Evolutionary conservation across 1,140 invertebrate species (phyloP), one percentile per base, ranked within the genome.

Genomic region (Lordiphosa mommai): DNA sequence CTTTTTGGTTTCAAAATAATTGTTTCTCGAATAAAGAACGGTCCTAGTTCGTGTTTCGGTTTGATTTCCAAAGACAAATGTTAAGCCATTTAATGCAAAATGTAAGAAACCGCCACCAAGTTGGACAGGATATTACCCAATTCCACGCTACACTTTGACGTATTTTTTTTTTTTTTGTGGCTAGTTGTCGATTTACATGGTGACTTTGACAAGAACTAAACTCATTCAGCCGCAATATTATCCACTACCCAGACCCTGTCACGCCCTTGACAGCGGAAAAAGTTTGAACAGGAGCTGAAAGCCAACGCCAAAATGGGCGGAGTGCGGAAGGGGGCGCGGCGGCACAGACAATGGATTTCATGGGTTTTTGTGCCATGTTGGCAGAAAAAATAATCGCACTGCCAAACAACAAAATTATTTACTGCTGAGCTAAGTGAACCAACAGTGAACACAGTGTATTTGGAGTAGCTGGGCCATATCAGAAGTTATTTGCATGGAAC

Each of bases 331-430:
- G 33, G 16, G n/a, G n/a, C n/a, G n/a, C n/a, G n/a, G 17, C 20
- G 34, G 7, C 40, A 27, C 4, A 38, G 53, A 38, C 32, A 33
- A 60, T 46, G 40, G n/a, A 29, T 34, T 72, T 72, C 70, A 72
- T 68, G 47, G 59, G 50, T 36, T 44, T 50, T 72, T 61, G 32
- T 66, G 70, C 63, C 29, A 38, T n/a, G 43, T 50, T 13, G 30
- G 34, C 71, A 64, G 5, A 63, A 67, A 48, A 36, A 27, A 27
- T 27, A 27, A 7, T 27, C 6, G 23, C 23, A n/a, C n/a, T n/a
- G n/a, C n/a, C n/a, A n/a, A 27, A 27, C 23, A 27, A 27, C 23
- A 7, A 27, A 27, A 27, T 27, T 40, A 17, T 40, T 40, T 41
- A 41, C 40, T 43, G 40, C 40, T 29, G 40, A 43, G 27, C 40